Base-by-base conservation (phyloP, 1,140 invertebrate genomes). In the Thalassaphorura encarpata region DNA sequence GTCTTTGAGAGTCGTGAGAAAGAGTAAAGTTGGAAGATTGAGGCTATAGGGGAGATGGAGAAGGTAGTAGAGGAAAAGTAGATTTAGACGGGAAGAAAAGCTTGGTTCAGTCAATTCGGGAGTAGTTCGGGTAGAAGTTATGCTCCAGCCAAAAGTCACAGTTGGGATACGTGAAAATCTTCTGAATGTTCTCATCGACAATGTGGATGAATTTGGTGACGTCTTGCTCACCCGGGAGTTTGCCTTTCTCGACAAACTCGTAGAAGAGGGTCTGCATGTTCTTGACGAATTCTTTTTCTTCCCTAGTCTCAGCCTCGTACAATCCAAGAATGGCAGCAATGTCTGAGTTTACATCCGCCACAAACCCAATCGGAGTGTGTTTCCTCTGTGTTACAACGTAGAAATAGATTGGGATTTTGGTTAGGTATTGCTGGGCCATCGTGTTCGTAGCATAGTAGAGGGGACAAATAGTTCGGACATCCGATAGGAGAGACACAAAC, bases 261-360 rank as follows among this genome's bases (percentile, higher is more conserved):
- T 87, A 88, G 68, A 90, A 90, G 1, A 88, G 68, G 50, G 84
- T 79, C 66, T 88, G 85, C 73, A 89, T 86, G 2, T 85, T 82
- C 1, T 80, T 78, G 31, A 85, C 77, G 59, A 83, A 88, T 23
- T 82, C 73, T 45, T 80, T 77, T 64, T 87, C 82, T 61, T 82
- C 82, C 0, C 80, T 78, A 18, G 78, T 81, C 51, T 77, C 78
- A 0, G 82, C 77, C 46, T 82, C 78, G 56, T 85, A 85, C 16
- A 81, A 77, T 0, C 85, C 85, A 3, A 89, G 72, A 60, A 90
- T 89, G 0, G 85, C 84, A 43, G 82, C 80, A 0, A 87, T 77
- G 66, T 87, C 83, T 8, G 77, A 76, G 62, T 81, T 79, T 1
- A 77, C 76, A 52, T 82, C 82, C 1, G 82, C 79, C 50, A 79